Evolutionary conservation across 2,797 vertebrate genomes (phyloP).

Genomic region (Siniperca scherzeri): DNA sequence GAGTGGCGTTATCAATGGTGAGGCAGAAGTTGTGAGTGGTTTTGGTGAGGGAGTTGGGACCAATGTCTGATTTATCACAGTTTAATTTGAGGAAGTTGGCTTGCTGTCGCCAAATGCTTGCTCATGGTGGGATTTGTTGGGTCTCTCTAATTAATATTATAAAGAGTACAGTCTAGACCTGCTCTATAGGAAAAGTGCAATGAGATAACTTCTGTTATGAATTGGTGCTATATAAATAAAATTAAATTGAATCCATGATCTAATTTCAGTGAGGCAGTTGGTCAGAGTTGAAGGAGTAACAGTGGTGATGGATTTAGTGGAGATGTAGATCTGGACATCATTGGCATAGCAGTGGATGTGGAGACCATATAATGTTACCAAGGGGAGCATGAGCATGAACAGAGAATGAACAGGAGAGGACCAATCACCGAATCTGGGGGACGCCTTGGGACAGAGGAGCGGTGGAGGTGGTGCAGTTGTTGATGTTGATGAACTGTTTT

Average conservation of each 20-base stretch:
- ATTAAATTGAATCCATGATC: too few species aligned
- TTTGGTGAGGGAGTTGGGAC: neutral
- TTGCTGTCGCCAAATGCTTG: too few species aligned
- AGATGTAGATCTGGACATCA: neutral
- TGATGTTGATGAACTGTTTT: neutral
- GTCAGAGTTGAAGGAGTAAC: neutral
- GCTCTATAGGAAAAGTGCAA: too few species aligned
- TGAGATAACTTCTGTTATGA: too few species aligned
- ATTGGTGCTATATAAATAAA: too few species aligned
- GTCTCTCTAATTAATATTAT: too few species aligned
- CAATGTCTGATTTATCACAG: neutral
- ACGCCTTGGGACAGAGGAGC: neutral
- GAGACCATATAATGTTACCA: neutral
- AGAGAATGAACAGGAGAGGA: neutral
- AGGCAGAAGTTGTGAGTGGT: neutral
- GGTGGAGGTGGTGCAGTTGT: neutral
- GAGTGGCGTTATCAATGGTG: too few species aligned
- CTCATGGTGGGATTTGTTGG: too few species aligned
- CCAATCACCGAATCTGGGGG: constrained; percentile 1
- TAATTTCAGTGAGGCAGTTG: neutral
- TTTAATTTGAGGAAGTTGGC: neutral
- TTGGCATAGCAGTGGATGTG: neutral
- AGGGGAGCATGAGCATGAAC: neutral
- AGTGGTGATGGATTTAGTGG: neutral
- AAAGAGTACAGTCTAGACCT: too few species aligned